Conservation (phyloP, 1,140 invertebrate genomes). For the Drosophila mayri region DNA sequence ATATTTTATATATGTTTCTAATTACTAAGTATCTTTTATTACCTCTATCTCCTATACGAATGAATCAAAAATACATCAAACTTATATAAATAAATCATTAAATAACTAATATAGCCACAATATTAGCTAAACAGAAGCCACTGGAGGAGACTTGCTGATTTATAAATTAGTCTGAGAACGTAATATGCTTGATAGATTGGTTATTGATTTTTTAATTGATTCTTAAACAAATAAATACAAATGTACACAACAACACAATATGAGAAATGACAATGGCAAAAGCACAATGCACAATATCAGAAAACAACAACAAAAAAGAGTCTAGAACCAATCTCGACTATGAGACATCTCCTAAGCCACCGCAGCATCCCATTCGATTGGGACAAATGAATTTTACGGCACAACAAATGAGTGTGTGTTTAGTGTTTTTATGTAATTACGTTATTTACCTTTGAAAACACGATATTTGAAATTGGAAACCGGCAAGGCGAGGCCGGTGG, state of each 20-base stretch:
- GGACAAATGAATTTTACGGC: constrained; percentile 1
- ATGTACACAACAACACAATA: background rate
- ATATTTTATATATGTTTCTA: background rate
- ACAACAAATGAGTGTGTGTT: constrained; percentile 2
- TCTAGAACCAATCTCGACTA: background rate
- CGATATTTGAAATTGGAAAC: constrained; percentile 16
- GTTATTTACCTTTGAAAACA: constrained; percentile 10
- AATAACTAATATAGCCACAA: background rate
- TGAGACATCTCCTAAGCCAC: constrained; percentile 13
- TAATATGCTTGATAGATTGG: constrained; percentile 13
- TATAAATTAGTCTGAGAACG: constrained; percentile 11
- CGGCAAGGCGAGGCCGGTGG: constrained; percentile 5
- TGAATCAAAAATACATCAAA: background rate
- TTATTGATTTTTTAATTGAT: constrained; percentile 47
- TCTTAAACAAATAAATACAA: constrained; percentile 19
- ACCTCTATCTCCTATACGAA: background rate
- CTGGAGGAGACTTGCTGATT: background rate
- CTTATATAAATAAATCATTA: background rate
- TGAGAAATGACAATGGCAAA: constrained; percentile 58
- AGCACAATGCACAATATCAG: constrained; percentile 37
- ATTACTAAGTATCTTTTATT: background rate
- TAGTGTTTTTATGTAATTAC: constrained; percentile 2
- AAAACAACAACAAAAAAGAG: background rate
- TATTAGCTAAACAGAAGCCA: background rate
- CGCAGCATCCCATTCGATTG: background rate